A percentile compares a stretch with the other conserved stretches of the same genome.
These are phyloP conservation scores for Protonibea diacanthus DNA, from an alignment of 2,797 vertebrate genomes.

Conservation along the genomic window DNA sequence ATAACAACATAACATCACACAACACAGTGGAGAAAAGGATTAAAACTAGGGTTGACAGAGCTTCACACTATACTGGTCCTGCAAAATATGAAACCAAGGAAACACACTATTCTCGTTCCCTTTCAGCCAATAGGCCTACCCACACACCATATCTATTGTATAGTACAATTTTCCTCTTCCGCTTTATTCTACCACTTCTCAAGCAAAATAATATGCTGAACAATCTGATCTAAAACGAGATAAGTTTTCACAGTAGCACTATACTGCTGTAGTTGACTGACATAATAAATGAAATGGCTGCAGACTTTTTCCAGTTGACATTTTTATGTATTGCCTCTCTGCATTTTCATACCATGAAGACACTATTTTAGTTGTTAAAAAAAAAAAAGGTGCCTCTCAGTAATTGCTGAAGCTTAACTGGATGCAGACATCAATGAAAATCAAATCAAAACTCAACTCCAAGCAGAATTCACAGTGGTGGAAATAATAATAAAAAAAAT, in stretches of 20 bases:
- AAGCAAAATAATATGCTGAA: conserved; percentile 42
- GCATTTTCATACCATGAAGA: conserved; percentile 53
- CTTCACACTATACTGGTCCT: conserved; percentile 68
- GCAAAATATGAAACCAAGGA: conserved; percentile 75
- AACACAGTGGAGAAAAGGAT: conserved; percentile 81
- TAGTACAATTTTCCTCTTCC: conserved; percentile 7
- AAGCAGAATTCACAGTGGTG: conserved; percentile 25
- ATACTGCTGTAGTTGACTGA: conserved; percentile 48
- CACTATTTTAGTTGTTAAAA: conserved; percentile 33
- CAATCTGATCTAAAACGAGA: conserved; percentile 27
- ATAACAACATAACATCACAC: conserved; percentile 83
- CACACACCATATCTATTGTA: conserved; percentile 44
- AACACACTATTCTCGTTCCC: conserved; percentile 40
- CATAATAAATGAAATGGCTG: conserved; percentile 50
- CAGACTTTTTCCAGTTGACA: conserved; percentile 38
- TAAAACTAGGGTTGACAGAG: conserved; percentile 81
- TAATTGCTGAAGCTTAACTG: conserved; percentile 56
- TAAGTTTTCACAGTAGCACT: conserved; percentile 35
- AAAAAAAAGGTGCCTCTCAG: conserved; percentile 35
- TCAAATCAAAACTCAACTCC: conserved; percentile 50
- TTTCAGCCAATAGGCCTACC: conserved; percentile 49
- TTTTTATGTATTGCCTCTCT: conserved; percentile 44
- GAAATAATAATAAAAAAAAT: conserved; percentile 4
- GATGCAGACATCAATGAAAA: conserved; percentile 54
- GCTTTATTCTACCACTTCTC: conserved; percentile 33